phyloP scores from a whole-genome alignment of 2,113 vertebrate genomes.

The Cnemophilus loriae region DNA sequence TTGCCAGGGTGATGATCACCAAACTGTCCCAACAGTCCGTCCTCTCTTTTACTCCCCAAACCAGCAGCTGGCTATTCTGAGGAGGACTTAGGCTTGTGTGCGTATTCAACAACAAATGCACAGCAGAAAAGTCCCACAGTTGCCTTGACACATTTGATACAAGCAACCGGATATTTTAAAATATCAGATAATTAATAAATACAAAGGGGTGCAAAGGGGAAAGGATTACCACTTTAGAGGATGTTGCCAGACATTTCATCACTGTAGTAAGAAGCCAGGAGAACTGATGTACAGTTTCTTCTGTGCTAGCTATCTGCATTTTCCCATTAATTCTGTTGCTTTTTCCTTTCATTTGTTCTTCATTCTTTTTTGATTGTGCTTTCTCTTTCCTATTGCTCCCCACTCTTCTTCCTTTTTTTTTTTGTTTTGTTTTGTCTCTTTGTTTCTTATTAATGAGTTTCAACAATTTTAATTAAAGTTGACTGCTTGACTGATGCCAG shows the following conservation, averaged over 20 bases:
- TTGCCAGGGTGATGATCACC: background rate
- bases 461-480: background rate
- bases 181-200: background rate
- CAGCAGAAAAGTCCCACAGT: background rate
- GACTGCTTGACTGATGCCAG: constrained; percentile 3
- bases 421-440: background rate
- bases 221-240: background rate
- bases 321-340: background rate
- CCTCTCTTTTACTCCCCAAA: background rate
- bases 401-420: background rate
- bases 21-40: background rate
- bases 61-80: background rate
- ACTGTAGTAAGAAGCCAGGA: background rate
- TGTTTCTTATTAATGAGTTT: background rate
- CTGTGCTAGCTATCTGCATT: background rate
- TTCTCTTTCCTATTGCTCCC: background rate
- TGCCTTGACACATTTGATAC: background rate
- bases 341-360: background rate
- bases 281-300: background rate
- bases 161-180: background rate
- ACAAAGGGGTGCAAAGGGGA: background rate
- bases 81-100: background rate
- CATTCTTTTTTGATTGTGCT: background rate
- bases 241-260: background rate
- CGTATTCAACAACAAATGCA: background rate